Evolutionary conservation across 2,888 invertebrate species (phyloP).

Genomic region (Ennomos erosarius): DNA sequence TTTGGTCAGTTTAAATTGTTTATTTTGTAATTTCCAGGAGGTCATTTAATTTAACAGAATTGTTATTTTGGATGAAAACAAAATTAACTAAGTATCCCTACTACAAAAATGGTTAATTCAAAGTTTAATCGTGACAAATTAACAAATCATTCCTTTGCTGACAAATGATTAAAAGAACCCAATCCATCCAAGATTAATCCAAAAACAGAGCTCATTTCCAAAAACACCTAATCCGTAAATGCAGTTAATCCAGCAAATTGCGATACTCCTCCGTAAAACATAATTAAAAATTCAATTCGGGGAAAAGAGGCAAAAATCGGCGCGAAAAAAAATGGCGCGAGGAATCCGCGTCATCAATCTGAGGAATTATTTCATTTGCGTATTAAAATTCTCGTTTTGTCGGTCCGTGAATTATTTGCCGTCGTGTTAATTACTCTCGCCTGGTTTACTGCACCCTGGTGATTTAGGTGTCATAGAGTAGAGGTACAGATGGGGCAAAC

Average conservation of each 20-base stretch:
- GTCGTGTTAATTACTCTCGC: constrained; percentile 76
- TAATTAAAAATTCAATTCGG: constrained; percentile 82
- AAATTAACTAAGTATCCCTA: no score
- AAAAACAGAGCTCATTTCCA: constrained; percentile 49
- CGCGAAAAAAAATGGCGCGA: constrained; percentile 60
- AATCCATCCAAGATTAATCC: constrained; percentile 48
- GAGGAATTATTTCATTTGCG: constrained; percentile 83
- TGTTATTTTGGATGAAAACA: no score
- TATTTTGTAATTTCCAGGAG: not conserved
- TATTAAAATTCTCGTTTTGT: constrained; percentile 84
- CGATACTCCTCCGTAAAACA: constrained; percentile 80
- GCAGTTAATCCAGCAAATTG: constrained; percentile 81
- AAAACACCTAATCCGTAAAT: constrained; percentile 54
- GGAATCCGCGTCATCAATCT: constrained; percentile 81
- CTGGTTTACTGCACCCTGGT: constrained; percentile 67
- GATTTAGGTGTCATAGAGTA: constrained; percentile 58
- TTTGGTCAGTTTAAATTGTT: constrained; percentile 7
- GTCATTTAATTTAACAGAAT: no score
- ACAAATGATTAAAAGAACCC: constrained; percentile 15
- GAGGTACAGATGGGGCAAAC: constrained; percentile 16
- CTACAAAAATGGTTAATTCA: no score
- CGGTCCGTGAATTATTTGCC: constrained; percentile 79
- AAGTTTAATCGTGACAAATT: no score
- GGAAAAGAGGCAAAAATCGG: constrained; percentile 53
- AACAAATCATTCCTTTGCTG: no score